Evolutionary conservation across 2,113 vertebrate genomes (phyloP), one percentile per base, ranked within the genome.

Genomic region (Mormyrus iriodes): DNA sequence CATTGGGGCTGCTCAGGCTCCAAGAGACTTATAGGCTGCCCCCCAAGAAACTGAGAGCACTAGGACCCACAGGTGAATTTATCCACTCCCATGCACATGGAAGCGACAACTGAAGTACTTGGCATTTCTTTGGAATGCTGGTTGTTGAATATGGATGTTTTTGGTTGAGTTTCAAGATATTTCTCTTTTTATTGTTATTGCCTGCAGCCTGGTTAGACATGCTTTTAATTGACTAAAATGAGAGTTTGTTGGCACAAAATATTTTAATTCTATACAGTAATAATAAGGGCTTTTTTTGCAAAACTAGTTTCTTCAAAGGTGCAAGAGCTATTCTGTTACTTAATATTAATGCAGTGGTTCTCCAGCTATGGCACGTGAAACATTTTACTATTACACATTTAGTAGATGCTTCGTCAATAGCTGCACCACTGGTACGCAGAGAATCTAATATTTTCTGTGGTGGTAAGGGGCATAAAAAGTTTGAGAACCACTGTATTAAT

Each of bases 11-110:
- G 8, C 9, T 92, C 17, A 73, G 92, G 51, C 86, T 93, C 4
- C 92, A 93, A 4, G 89, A 90, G 15, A 90, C 90, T 3, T 92
- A 92, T 88, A 76, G 61, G 31, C 89, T 92, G 49, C 24, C 90
- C 46, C 91, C 90, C 3, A 44, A 88, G 49, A 90, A 79, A 51
- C 90, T 92, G n/a, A 79, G 39, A 55, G 85, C 88, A 90, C 24
- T 61, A 4, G 48, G 53, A 85, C 61, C 73, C 0, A 21, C 44
- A 55, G 88, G 90, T 90, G 55, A 89, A 35, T 3, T 17, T 10
- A 84, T 46, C 2, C 79, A n/a, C 19, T 21, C 19, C 21, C 42
- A 46, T 15, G 42, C 7, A 9, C 21, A 17, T 46, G 4, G 10
- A 24, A 84, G 15, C 9, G 8, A 84, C 76, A 82, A 2, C 3